phyloP scores from a whole-genome alignment of 2,113 vertebrate species.

The Anas platyrhynchos region DNA sequence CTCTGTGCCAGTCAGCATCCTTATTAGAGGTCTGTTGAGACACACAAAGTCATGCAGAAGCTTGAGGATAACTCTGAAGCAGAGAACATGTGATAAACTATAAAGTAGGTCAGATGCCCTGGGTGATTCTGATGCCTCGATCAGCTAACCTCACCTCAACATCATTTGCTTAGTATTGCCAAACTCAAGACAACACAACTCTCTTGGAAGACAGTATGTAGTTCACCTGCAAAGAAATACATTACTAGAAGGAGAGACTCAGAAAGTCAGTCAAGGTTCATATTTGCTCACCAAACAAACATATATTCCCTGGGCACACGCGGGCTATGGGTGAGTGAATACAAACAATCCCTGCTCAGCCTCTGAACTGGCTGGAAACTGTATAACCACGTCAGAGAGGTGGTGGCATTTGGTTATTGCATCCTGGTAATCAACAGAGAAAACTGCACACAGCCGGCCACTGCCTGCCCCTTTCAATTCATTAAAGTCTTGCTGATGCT shows the following conservation, averaged over 20 bases:
- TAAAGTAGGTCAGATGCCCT: neutral
- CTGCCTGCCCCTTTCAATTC: neutral
- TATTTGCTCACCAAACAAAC: neutral
- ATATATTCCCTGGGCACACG: neutral
- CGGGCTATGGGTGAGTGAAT: neutral
- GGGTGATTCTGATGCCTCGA: neutral
- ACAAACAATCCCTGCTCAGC: neutral
- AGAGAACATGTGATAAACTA: neutral
- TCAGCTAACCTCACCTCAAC: neutral
- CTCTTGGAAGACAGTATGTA: neutral
- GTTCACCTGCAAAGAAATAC: neutral
- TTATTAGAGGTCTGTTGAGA: neutral
- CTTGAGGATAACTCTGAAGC: neutral
- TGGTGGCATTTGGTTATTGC: neutral
- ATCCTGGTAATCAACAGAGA: neutral
- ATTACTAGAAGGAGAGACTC: conserved; percentile 8
- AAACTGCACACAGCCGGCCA: neutral
- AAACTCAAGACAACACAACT: neutral
- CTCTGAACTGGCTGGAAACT: neutral
- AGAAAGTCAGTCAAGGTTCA: neutral
- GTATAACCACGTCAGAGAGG: neutral
- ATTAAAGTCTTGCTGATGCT: neutral
- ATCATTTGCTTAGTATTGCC: neutral
- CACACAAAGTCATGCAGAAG: neutral
- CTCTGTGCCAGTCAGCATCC: neutral